Percentiles rank a stretch among this genome's conserved stretches.
Conservation (phyloP, 2,797 vertebrate species). For the Babyrousa celebensis region DNA sequence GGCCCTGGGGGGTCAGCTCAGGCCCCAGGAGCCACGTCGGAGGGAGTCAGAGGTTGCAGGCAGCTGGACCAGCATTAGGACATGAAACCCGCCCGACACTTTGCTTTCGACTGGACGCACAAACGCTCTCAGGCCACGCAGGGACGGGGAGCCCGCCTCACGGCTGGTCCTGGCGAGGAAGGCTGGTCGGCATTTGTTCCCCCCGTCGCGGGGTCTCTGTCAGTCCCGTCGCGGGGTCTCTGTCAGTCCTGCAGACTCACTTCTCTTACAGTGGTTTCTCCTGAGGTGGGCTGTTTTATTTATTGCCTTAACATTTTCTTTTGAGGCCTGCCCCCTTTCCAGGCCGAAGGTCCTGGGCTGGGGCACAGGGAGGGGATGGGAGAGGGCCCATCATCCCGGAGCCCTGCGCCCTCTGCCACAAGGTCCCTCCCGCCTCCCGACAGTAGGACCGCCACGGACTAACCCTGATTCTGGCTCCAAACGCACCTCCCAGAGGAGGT, state of each 20-base stretch:
- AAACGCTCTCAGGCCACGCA: conserved; percentile 26
- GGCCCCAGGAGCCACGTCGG: background rate
- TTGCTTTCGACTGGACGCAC: conserved; percentile 65
- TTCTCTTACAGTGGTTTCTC: conserved; percentile 53
- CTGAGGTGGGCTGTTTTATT: conserved; percentile 81
- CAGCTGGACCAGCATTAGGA: background rate
- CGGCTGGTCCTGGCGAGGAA: background rate
- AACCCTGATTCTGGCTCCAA: background rate
- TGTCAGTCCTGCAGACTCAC: background rate
- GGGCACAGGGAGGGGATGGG: too few species aligned
- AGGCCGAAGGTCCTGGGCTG: background rate
- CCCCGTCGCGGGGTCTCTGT: conserved; percentile 75
- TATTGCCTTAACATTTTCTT: conserved; percentile 84
- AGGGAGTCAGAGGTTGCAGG: background rate
- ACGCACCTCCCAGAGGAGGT: background rate
- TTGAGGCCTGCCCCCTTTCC: conserved; percentile 15
- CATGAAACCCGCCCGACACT: background rate
- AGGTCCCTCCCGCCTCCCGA: background rate
- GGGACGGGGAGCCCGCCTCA: background rate
- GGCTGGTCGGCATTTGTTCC: conserved; percentile 28
- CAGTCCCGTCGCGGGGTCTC: conserved; percentile 65
- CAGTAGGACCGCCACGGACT: background rate
- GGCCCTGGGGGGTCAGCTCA: background rate
- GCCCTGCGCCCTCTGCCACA: background rate
- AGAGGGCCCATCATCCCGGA: background rate